Evolutionary conservation across 2,113 vertebrate species (phyloP).

Genomic region (Corythornis vintsioides): DNA sequence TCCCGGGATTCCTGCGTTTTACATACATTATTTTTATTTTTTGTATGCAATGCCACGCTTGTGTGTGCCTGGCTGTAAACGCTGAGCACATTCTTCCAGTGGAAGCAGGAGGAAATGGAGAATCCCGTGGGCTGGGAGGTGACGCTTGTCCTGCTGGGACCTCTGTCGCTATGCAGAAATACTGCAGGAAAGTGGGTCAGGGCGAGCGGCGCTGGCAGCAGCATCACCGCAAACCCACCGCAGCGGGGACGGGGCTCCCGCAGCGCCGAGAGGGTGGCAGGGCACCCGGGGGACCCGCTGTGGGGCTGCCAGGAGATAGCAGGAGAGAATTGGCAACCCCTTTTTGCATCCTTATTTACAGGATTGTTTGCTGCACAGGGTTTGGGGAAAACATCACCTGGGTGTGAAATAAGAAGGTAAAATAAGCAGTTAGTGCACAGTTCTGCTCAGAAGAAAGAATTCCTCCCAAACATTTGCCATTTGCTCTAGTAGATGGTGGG

Average conservation of each 20-base stretch:
- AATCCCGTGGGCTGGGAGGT: not conserved
- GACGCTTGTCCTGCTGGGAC: constrained; percentile 1
- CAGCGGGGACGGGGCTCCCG: not conserved
- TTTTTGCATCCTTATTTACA: not conserved
- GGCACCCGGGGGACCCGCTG: accelerated
- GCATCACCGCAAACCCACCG: not conserved
- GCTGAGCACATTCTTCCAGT: not conserved
- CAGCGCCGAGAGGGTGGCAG: not conserved
- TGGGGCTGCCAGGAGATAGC: not conserved
- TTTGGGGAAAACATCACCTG: not conserved
- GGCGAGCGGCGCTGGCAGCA: not conserved
- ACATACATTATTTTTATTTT: too few species aligned
- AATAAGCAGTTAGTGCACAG: accelerated
- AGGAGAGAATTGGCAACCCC: not conserved
- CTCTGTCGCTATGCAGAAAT: constrained; percentile 48
- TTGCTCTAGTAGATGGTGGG: not conserved
- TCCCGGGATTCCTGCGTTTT: not conserved
- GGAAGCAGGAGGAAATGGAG: not conserved
- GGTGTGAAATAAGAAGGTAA: not conserved
- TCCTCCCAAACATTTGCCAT: accelerated
- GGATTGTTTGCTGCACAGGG: not conserved
- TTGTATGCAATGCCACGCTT: accelerated
- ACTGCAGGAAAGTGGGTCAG: constrained; percentile 52
- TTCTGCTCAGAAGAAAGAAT: not conserved
- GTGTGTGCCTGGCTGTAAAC: accelerated